Conservation (phyloP, 2,113 vertebrate species). For the Pontoporia blainvillei region DNA sequence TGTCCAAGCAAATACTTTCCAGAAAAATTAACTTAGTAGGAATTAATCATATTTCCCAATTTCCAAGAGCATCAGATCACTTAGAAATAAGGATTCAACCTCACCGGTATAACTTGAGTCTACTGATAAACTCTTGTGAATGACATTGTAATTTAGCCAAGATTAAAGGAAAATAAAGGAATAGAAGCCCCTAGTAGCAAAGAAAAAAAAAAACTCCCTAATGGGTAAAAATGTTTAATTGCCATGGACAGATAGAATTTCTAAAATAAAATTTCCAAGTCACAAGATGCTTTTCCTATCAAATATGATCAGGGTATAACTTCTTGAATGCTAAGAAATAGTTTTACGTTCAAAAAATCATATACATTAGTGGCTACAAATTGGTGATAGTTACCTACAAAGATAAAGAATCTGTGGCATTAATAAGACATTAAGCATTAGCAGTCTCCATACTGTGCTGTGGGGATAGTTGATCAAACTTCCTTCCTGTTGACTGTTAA, state of each 20-base stretch:
- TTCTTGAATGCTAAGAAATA: not conserved
- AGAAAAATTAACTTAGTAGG: not conserved
- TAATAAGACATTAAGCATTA: not conserved
- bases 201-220: not conserved
- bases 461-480: not conserved
- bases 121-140: not conserved
- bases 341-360: not conserved
- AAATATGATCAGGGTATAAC: not conserved
- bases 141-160: not conserved
- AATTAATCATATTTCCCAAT: not conserved
- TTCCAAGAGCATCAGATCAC: not conserved
- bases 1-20: not conserved
- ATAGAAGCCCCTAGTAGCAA: not conserved
- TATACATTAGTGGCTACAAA: not conserved
- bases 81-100: not conserved
- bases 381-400: not conserved
- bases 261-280: not conserved
- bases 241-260: not conserved
- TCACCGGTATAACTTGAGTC: not conserved
- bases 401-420: not conserved
- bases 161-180: not conserved
- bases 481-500: not conserved
- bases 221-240: not conserved
- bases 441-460: not conserved
- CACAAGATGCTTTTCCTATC: not conserved